Base-by-base conservation (phyloP, 2,888 invertebrate genomes). In the Epirrhoe alternata region DNA sequence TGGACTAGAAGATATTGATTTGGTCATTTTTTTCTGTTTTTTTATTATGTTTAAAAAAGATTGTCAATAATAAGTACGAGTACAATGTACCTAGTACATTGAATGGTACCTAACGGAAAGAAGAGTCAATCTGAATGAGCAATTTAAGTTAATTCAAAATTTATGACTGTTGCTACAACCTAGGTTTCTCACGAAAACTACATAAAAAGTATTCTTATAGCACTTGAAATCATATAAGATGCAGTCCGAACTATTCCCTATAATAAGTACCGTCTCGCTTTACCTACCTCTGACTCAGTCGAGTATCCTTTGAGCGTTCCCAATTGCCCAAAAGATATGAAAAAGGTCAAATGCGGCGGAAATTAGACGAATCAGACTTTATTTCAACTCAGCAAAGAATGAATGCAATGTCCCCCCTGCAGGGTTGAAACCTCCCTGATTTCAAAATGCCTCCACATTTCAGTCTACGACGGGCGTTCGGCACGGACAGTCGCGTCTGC, bases 321-420 rank as follows among this genome's bases (percentile, higher is more conserved):
- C 73, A 77, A 78, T 79, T 78, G 79, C 76, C 78, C 71, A 75
- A 69, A 75, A 75, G 77, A 75, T 53, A 71, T 74, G 74, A 77
- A 80, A 79, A 86, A 86, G 85, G 84, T 83, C 82, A 85, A 83
- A 85, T 77, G 78, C 75, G 77, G 69, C 78, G 79, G 79, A 80
- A 80, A 85, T 84, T 83, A 82, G 72, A 79, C 70, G 74, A 82
- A 82, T 79, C 54, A 76, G 70, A 75, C 73, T 83, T 77, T 81
- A 81, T 80, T 77, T 65, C 69, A 55, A 51, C 61, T 66, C 70
- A 59, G 62, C 17, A 72, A 74, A 75, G 76, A 77, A 75, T 74
- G 14, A 78, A 77, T 85, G 86, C 84, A 86, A 78, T 74, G 66
- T 69, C 65, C 59, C 72, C 61, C 72, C 60, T 78, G 84, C 82